Base-by-base conservation (phyloP, 2,113 vertebrate species). In the Ploceus nigricollis region DNA sequence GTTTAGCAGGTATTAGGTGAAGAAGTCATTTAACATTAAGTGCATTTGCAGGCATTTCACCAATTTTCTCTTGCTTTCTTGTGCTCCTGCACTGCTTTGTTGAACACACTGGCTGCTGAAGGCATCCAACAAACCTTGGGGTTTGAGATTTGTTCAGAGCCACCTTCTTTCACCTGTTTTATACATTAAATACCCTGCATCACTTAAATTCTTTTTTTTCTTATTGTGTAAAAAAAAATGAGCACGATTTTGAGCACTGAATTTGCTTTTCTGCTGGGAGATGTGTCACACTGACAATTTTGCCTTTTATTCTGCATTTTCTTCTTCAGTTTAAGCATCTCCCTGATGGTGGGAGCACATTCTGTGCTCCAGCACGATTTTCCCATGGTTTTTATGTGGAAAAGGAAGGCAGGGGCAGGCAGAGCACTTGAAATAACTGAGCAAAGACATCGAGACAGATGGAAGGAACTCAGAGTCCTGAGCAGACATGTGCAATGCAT, bases 191-290 rank as follows among this genome's bases (percentile, higher is more conserved):
- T 33, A 81, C 7, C 30, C 15, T 0, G 1, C 7, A 1, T 47
- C 7, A 23, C 18, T 66, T 9, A 27, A 79, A 47, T 27, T 2
- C n/a, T 39, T 42, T 71, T 61, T 81, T 66, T 80, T 7, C 42
- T 57, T 66, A 3, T 4, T 24, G 23, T 13, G 30, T 6, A 24
- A 57, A 85, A 57, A 85, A 75, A 76, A 56, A 48, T 2, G 9
- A 25, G 11, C 25, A 8, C 7, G 13, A 60, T 39, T 75, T 53
- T 4, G 1, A 64, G 24, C 3, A 1, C 25, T 9, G 18, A 58
- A 35, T 17, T 48, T 0, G 0, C 25, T 69, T 44, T 39, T 51
- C 51, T 84, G 1, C 17, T 31, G 30, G 10, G 33, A 33, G 22
- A 30, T 47, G 13, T 4, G 27, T 54, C 56, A 56, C 30, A 15